Base-by-base conservation (phyloP, 2,888 invertebrate species). In the Eugnorisma glareosa region DNA sequence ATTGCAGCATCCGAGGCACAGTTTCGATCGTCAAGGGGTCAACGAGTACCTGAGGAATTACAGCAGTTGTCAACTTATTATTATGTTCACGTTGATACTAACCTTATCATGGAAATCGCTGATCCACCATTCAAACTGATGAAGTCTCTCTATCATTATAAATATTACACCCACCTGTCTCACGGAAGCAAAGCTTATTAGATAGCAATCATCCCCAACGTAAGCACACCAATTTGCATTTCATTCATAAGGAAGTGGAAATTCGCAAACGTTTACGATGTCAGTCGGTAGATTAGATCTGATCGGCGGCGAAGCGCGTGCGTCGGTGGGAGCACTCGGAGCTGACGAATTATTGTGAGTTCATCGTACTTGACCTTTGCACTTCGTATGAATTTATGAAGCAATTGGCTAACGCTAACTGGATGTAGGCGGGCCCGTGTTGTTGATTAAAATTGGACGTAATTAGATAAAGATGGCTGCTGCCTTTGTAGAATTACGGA, bases 321-420 rank as follows among this genome's bases (percentile, higher is more conserved):
- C 61, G 21, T 61, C 59, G 61, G 61, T 61, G 61, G 61, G 61
- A 61, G 61, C 31, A 61, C 35, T 86, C 72, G 78, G 84, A 86
- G 83, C 83, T 79, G 89, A 92, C 90, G 88, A 92, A 92, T 94
- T 93, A 93, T 90, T 91, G 90, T 90, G 91, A 92, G 94, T 93
- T 94, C 94, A 93, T 89, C 90, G 92, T 93, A 93, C 94, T 94
- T 96, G 95, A 95, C 95, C 95, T 94, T 94, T 86, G 85, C 83
- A 87, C 95, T 94, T 93, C 82, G 83, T 86, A 89, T 88, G 88
- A 90, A 88, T 89, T 90, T 90, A 90, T 88, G 77, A 82, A 87
- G 87, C 87, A 89, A 90, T 91, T 92, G 89, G 83, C 61, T 87
- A 76, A 86, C 82, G 82, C 67, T 86, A 83, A 89, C 83, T 67